phyloP scores from a whole-genome alignment of 2,113 vertebrate genomes.

The Brachionichthys hirsutus region DNA sequence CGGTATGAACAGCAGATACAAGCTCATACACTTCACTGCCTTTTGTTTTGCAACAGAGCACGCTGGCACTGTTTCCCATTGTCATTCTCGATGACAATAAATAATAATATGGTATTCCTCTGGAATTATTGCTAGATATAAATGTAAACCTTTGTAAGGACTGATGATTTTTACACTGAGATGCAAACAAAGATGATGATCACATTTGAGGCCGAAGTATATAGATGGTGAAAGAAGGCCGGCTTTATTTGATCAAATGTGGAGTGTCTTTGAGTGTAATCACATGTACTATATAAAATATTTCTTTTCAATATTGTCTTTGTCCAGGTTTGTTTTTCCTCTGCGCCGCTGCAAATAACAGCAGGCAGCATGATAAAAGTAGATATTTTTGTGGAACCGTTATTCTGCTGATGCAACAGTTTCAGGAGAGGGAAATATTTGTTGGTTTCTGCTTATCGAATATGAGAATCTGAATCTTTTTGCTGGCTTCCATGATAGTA shows the following conservation, averaged over 20 bases:
- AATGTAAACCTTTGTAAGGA: conserved; percentile 87
- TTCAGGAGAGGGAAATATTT: background rate
- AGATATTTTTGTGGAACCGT: no score
- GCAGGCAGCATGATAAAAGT: background rate
- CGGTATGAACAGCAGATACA: conserved; percentile 54
- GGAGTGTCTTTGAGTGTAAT: conserved; percentile 72
- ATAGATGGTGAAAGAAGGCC: conserved; percentile 59
- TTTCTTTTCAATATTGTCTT: conserved; percentile 57
- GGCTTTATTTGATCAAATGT: conserved; percentile 64
- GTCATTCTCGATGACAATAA: conserved; percentile 83
- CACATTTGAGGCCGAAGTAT: conserved; percentile 70
- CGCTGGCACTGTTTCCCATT: conserved; percentile 81
- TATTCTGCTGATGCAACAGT: no score
- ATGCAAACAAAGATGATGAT: conserved; percentile 76
- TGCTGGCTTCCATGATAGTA: background rate
- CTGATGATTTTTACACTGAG: conserved; percentile 81
- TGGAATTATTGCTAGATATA: conserved; percentile 82
- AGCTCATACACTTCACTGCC: conserved; percentile 72
- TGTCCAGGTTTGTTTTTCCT: conserved; percentile 35
- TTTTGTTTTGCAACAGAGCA: conserved; percentile 75
- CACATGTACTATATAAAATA: conserved; percentile 71
- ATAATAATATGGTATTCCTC: conserved; percentile 82
- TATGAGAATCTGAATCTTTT: background rate
- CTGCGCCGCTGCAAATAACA: background rate
- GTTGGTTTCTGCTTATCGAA: background rate